Evolutionary conservation across 2,113 vertebrate genomes (phyloP).

Genomic region (Montifringilla adamsi): DNA sequence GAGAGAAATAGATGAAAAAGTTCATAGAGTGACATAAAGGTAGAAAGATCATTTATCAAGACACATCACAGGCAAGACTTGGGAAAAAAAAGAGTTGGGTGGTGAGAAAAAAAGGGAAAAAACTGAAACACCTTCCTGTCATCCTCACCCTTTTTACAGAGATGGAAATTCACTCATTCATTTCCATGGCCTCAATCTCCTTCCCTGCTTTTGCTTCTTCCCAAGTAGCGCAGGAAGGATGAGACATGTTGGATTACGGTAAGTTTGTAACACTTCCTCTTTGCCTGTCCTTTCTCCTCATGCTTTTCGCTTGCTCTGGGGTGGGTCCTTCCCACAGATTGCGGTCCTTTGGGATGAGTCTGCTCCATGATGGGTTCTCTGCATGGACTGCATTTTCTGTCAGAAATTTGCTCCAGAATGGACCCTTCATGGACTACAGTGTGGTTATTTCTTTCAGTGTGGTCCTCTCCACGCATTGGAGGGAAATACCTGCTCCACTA

Average conservation of each 20-base stretch:
- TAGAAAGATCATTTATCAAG: neutral
- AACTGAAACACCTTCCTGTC: neutral
- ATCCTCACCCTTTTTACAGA: neutral
- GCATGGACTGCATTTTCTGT: neutral
- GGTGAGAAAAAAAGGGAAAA: neutral
- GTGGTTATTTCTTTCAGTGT: neutral
- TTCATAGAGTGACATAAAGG: neutral
- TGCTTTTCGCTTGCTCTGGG: neutral
- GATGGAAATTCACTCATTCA: neutral
- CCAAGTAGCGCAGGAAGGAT: neutral
- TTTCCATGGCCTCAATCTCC: neutral
- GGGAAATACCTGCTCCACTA: neutral
- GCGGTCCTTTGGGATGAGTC: neutral
- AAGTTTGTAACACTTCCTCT: neutral
- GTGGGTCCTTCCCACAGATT: neutral
- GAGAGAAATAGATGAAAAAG: neutral
- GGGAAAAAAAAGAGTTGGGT: neutral
- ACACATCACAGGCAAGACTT: neutral
- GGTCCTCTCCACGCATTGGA: neutral
- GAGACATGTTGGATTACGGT: neutral
- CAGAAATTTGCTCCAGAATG: neutral
- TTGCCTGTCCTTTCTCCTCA: neutral
- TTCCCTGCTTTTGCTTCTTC: neutral
- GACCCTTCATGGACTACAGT: neutral
- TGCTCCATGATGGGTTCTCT: fast-evolving